Conservation (phyloP, 2,888 invertebrate species). For the Harpalus rufipes region DNA sequence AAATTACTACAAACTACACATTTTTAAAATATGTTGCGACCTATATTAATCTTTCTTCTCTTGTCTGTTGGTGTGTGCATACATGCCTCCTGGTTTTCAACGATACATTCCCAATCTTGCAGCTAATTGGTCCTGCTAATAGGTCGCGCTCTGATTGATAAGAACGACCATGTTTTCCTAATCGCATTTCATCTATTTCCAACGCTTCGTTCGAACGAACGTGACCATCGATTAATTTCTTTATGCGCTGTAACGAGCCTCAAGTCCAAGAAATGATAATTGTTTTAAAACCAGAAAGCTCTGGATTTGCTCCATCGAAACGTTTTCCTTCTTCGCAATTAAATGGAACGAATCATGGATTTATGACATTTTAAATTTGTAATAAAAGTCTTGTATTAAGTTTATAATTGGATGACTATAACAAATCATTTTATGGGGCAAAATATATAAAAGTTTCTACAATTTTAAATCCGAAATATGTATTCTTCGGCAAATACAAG, state of each 20-base stretch:
- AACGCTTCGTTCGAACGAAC: constrained; percentile 6
- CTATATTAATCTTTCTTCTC: no score
- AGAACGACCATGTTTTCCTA: constrained; percentile 17
- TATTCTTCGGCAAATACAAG: no score
- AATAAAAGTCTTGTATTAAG: constrained; percentile 6
- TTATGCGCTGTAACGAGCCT: background rate
- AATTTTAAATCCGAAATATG: background rate
- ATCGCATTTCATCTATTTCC: constrained; percentile 19
- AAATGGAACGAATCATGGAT: background rate
- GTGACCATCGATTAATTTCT: constrained; percentile 17
- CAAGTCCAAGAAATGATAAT: background rate
- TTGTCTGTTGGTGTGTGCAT: background rate
- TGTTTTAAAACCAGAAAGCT: constrained; percentile 3
- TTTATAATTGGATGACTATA: background rate
- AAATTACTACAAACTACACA: no score
- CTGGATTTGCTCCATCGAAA: background rate
- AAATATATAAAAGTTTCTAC: background rate
- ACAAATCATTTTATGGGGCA: background rate
- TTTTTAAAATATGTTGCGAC: no score
- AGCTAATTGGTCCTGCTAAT: constrained; percentile 20
- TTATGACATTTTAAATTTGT: background rate
- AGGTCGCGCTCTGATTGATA: constrained; percentile 41
- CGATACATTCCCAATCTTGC: background rate
- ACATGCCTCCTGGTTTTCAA: background rate
- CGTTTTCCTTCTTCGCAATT: background rate